A percentile compares a stretch with the other conserved stretches of the same genome.
These are phyloP conservation scores for Sinhomidia bicolor DNA, from an alignment of 2,888 invertebrate species.

Conservation along the genomic window DNA sequence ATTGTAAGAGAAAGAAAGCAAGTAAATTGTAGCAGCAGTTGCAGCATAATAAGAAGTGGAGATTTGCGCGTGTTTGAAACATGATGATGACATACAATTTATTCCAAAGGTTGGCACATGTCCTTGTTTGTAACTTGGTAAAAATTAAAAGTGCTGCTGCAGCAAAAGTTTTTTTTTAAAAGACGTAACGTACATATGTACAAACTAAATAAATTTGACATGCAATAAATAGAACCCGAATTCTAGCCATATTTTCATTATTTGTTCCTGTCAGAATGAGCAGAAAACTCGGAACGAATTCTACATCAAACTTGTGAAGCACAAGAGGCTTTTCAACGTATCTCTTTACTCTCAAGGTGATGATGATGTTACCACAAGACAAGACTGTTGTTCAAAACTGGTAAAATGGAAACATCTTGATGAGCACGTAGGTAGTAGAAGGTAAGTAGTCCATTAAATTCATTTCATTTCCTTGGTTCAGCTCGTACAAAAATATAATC, in stretches of 20 bases:
- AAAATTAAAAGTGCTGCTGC: neutral
- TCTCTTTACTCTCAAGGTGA: neutral
- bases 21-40: neutral
- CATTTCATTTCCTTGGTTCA: too few species aligned
- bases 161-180: neutral
- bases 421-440: too few species aligned
- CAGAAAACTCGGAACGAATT: neutral
- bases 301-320: too few species aligned
- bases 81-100: slow-evolving; percentile 38
- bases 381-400: too few species aligned
- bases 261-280: neutral
- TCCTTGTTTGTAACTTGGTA: neutral
- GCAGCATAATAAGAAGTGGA: neutral
- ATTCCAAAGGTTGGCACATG: slow-evolving; percentile 2
- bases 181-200: neutral
- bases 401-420: too few species aligned
- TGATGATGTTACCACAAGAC: too few species aligned
- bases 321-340: too few species aligned
- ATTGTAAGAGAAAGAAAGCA: too few species aligned
- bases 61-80: neutral
- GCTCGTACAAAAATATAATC: too few species aligned
- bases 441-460: too few species aligned
- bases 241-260: neutral
- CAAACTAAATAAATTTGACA: neutral
- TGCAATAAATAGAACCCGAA: neutral